Percentiles rank a stretch among this genome's conserved stretches.
Evolutionary conservation across 2,888 invertebrate species (phyloP).

Genomic region (Drosophila infuscata): DNA sequence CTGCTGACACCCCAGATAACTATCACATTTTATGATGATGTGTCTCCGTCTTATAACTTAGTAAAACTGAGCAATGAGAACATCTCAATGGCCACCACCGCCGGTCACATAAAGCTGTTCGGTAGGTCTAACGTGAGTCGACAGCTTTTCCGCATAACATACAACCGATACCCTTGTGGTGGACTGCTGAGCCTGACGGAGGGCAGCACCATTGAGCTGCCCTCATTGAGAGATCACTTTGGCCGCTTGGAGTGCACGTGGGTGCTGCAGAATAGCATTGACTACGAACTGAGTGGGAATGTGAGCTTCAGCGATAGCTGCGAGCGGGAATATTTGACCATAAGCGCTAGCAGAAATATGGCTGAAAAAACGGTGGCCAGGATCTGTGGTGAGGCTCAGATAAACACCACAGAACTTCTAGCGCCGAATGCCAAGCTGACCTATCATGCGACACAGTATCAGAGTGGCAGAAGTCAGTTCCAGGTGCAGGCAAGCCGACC

Average conservation of each 20-base stretch:
- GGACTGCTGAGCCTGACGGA: constrained; percentile 86
- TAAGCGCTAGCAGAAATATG: constrained; percentile 78
- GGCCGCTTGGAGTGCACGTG: constrained; percentile 90
- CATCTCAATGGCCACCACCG: constrained; percentile 52
- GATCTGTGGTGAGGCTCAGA: constrained; percentile 86
- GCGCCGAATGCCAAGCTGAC: constrained; percentile 87
- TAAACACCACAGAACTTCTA: constrained; percentile 47
- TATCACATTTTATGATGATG: constrained; percentile 46
- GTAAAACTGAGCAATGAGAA: constrained; percentile 43
- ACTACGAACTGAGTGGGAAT: constrained; percentile 84
- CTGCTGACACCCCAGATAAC: background rate
- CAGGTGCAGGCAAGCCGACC: constrained; percentile 38
- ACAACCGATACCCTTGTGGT: constrained; percentile 89
- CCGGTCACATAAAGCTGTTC: constrained; percentile 59
- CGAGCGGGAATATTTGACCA: constrained; percentile 86
- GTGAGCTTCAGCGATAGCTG: constrained; percentile 87
- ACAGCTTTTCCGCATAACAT: constrained; percentile 85
- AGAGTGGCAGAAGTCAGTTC: constrained; percentile 40
- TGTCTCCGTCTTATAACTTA: background rate
- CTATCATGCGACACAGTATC: constrained; percentile 87
- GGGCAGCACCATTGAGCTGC: constrained; percentile 80
- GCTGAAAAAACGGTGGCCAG: constrained; percentile 85
- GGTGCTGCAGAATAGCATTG: constrained; percentile 85
- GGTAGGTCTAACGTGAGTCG: constrained; percentile 23
- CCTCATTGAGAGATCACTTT: constrained; percentile 67